Conservation (phyloP, 2,797 vertebrate genomes). For the Euphonia xanthogaster region DNA sequence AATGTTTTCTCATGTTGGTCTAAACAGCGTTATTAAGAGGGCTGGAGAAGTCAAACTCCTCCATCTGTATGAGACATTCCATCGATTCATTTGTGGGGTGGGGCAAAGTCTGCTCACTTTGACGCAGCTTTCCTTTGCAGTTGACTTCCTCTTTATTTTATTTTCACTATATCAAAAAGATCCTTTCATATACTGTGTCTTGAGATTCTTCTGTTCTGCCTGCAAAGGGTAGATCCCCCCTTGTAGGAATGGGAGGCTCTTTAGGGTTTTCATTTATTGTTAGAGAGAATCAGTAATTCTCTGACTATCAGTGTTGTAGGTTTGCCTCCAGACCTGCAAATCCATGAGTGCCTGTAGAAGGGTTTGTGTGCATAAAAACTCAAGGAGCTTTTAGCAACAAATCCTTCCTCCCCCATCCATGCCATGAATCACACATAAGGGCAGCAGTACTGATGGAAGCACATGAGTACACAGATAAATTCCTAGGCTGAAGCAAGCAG, state of each 20-base stretch:
- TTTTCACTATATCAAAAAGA: background rate
- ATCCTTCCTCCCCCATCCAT: background rate
- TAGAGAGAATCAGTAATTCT: background rate
- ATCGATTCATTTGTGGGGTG: accelerated
- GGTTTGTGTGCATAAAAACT: background rate
- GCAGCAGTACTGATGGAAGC: background rate
- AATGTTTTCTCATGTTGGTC: constrained; percentile 25
- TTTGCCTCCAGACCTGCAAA: background rate
- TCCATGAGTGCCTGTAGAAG: background rate
- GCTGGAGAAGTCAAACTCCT: background rate
- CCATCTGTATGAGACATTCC: constrained; percentile 12
- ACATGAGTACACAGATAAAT: background rate
- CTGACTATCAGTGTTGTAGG: background rate
- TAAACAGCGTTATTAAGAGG: background rate
- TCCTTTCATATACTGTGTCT: background rate
- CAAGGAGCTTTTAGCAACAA: background rate
- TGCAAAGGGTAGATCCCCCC: background rate
- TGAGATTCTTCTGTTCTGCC: background rate
- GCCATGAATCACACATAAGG: background rate
- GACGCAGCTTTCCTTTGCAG: background rate
- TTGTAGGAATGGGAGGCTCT: background rate
- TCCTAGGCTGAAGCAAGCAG: background rate
- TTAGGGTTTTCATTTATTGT: background rate
- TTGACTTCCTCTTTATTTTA: background rate
- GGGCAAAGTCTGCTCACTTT: background rate